Conservation (phyloP, 2,888 invertebrate species). For the Parnassius smintheus region DNA sequence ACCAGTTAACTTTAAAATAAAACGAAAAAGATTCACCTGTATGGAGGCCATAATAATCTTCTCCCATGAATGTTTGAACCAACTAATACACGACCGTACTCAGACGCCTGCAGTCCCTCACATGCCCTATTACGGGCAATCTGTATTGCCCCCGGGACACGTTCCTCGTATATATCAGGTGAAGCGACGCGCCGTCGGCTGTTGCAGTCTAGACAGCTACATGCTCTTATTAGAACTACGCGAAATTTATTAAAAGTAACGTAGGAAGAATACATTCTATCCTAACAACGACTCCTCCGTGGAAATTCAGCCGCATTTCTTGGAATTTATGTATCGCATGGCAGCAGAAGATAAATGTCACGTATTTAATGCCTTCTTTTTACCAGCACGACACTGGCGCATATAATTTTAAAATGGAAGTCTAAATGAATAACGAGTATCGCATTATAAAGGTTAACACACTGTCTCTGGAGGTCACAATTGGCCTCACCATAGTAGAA, state of each 20-base stretch:
- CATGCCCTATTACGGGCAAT: conserved; percentile 22
- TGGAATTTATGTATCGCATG: conserved; percentile 7
- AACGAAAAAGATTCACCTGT: too few relatives aligned
- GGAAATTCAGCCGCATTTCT: conserved; percentile 7
- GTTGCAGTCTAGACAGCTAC: conserved; percentile 23
- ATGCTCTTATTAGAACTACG: conserved; percentile 19
- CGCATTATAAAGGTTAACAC: too few relatives aligned
- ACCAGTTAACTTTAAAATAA: too few relatives aligned
- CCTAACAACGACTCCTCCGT: conserved; percentile 11
- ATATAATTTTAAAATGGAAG: too few relatives aligned
- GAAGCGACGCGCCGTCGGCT: conserved; percentile 15
- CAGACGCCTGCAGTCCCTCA: conserved; percentile 28
- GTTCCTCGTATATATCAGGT: conserved; percentile 29
- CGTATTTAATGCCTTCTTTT: too few relatives aligned
- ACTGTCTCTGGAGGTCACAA: too few relatives aligned
- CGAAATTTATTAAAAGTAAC: conserved; percentile 20
- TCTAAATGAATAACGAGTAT: too few relatives aligned
- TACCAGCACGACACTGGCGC: too few relatives aligned
- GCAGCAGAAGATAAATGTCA: background rate
- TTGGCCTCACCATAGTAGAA: too few relatives aligned
- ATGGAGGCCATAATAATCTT: background rate
- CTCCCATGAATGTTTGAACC: conserved; percentile 4
- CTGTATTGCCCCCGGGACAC: conserved; percentile 27
- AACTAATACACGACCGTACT: conserved; percentile 6
- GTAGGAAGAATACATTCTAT: conserved; percentile 24